Base-by-base conservation (phyloP, 2,797 vertebrate species). In the Tenualosa ilisha region DNA sequence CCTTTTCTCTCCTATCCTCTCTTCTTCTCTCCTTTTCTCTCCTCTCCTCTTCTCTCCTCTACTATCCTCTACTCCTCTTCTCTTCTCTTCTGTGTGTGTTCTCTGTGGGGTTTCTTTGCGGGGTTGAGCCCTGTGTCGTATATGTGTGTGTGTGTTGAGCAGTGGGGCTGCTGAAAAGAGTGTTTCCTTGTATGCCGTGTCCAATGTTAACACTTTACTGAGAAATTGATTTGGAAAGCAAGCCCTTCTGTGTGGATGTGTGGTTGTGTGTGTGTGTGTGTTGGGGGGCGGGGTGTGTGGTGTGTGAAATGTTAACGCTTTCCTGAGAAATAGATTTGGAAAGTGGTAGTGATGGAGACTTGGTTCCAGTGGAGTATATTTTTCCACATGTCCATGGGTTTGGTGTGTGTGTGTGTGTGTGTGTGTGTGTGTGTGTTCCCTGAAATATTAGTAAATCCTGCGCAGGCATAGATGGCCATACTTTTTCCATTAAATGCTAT, bases 401-500 rank as follows among this genome's bases (percentile, higher is more conserved):
- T 26, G 63, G 61, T 31, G 59, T 63, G 20, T 63, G 59, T 63
- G 59, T 63, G 59, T 63, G 61, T 31, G 59, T 63, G 20, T 63
- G 59, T 63, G 59, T 63, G 59, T 63, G n/a, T 65, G 63, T 24
- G n/a, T 65, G 63, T 65, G 24, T 24, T 63, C 63, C 31, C 8
- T 72, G 81, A 12, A 51, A 12, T 81, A 49, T 12, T 50, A 59
- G 49, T 89, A 89, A 91, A 90, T 92, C 59, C 85, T 83, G 84
- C 81, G 11, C 87, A 85, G 89, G 88, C 85, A 87, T 88, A 88
- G 86, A 84, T 49, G 26, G 85, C 53, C 90, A 91, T 88, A 87
- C 90, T 92, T 89, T 88, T 92, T 92, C 87, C 81, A 92, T 94
- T 92, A 88, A 26, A 51, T 84, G 88, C 90, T 94, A 92, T 92